Evolutionary conservation across 2,113 vertebrate species (phyloP).

Genomic region (Suncus etruscus): DNA sequence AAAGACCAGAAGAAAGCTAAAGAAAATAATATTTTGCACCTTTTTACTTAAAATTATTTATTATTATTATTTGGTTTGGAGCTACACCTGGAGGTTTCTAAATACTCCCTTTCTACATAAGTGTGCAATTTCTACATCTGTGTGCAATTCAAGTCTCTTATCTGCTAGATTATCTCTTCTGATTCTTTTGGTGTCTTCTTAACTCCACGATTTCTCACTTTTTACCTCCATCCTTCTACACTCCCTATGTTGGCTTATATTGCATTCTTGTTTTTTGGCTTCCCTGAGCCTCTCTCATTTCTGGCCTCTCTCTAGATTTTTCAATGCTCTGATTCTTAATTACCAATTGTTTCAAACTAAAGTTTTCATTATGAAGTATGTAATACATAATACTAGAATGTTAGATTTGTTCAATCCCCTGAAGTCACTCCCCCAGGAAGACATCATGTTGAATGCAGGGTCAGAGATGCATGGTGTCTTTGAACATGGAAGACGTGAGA

Average conservation of each 20-base stretch:
- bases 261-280: not conserved
- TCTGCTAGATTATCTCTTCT: no score
- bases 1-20: not conserved
- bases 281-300: constrained; percentile 1
- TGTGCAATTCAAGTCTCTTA: no score
- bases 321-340: not conserved
- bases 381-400: constrained; percentile 15
- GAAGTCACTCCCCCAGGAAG: not conserved
- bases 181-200: not conserved
- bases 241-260: not conserved
- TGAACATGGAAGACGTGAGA: not conserved
- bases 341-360: not conserved
- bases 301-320: constrained; percentile 1
- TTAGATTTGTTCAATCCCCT: not conserved
- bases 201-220: not conserved
- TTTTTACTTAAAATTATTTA: no score
- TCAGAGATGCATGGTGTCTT: not conserved
- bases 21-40: not conserved
- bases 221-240: not conserved
- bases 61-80: no score
- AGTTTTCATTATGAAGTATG: not conserved
- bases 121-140: no score
- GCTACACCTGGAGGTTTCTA: no score
- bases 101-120: no score
- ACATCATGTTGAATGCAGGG: no score